A percentile compares a stretch with the other conserved stretches of the same genome.
Conservation (phyloP, 1,140 invertebrate species). For the Dinoponera quadriceps region DNA sequence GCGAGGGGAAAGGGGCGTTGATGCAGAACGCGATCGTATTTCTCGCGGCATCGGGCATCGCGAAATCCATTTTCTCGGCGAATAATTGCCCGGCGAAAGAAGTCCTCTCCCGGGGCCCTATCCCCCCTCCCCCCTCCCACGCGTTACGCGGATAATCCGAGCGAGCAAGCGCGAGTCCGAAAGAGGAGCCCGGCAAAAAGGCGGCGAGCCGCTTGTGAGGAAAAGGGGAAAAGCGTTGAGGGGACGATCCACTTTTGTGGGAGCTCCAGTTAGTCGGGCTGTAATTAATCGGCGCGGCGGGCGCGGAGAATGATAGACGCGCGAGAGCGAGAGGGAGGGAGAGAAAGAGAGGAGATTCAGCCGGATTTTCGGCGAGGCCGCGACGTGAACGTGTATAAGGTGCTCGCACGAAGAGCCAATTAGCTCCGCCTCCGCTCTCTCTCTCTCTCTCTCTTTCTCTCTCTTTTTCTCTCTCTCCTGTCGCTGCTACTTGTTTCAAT, state of each 20-base stretch:
- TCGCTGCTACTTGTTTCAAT: slow-evolving; percentile 10
- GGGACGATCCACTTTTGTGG: slow-evolving; percentile 64
- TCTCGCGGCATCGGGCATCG: slow-evolving; percentile 40
- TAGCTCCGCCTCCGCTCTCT: background rate
- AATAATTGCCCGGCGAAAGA: slow-evolving; percentile 68
- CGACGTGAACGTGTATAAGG: slow-evolving; percentile 18
- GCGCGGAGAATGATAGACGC: slow-evolving; percentile 68
- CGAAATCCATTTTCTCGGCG: slow-evolving; percentile 55
- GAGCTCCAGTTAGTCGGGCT: slow-evolving; percentile 58
- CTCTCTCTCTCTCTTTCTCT: background rate
- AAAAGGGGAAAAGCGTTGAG: slow-evolving; percentile 24
- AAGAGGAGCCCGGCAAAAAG: slow-evolving; percentile 31
- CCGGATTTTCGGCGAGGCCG: slow-evolving; percentile 25
- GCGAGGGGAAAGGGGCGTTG: background rate
- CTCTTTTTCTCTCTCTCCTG: background rate
- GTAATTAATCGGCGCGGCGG: slow-evolving; percentile 60
- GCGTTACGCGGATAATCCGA: slow-evolving; percentile 58
- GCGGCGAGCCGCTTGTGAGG: background rate
- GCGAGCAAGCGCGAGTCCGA: background rate
- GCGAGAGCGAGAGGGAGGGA: background rate
- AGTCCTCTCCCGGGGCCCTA: slow-evolving; percentile 24
- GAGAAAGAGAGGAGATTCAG: slow-evolving; percentile 15
- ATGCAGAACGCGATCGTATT: slow-evolving; percentile 11
- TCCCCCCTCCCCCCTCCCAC: slow-evolving; percentile 25
- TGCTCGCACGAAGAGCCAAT: slow-evolving; percentile 11